A percentile compares a stretch with the other conserved stretches of the same genome.
These are phyloP conservation scores for Sebastes trivittatus DNA, from an alignment of 2,797 vertebrate genomes.

Conservation along the genomic window DNA sequence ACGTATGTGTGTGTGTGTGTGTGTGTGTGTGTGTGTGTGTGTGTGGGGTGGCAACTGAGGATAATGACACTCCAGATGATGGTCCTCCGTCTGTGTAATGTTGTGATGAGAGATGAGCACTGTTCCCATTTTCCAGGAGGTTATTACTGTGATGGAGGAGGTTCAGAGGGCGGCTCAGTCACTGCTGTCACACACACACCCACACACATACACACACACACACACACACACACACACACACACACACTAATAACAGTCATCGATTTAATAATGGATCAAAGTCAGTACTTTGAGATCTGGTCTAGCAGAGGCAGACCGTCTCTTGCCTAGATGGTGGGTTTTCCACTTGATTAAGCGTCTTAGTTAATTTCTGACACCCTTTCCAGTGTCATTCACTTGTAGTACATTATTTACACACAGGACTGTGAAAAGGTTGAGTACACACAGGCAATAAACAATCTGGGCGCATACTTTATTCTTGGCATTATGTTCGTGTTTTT, in stretches of 20 bases:
- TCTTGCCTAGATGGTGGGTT: neutral
- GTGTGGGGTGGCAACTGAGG: neutral
- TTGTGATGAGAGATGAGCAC: conserved; percentile 51
- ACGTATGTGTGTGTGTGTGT: neutral
- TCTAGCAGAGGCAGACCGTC: neutral
- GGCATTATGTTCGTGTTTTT: conserved; percentile 20
- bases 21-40: neutral
- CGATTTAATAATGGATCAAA: conserved; percentile 16
- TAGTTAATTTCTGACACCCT: neutral
- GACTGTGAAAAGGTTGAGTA: neutral
- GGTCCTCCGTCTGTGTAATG: conserved; percentile 40
- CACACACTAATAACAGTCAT: conserved; percentile 17
- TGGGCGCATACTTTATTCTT: conserved; percentile 14
- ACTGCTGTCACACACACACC: conserved; percentile 19
- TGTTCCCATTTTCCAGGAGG: conserved; percentile 42
- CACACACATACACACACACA: conserved; percentile 24
- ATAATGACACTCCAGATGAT: conserved; percentile 46
- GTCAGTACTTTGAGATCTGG: conserved; percentile 13
- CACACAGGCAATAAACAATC: conserved; percentile 10
- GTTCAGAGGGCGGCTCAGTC: conserved; percentile 31
- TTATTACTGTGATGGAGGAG: conserved; percentile 65
- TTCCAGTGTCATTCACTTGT: conserved; percentile 13
- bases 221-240: conserved; percentile 21
- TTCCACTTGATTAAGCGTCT: conserved; percentile 12
- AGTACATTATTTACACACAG: neutral